These are phyloP conservation scores for Rhynchophorus ferrugineus DNA, from an alignment of 1,140 invertebrate genomes.

Conservation along the genomic window DNA sequence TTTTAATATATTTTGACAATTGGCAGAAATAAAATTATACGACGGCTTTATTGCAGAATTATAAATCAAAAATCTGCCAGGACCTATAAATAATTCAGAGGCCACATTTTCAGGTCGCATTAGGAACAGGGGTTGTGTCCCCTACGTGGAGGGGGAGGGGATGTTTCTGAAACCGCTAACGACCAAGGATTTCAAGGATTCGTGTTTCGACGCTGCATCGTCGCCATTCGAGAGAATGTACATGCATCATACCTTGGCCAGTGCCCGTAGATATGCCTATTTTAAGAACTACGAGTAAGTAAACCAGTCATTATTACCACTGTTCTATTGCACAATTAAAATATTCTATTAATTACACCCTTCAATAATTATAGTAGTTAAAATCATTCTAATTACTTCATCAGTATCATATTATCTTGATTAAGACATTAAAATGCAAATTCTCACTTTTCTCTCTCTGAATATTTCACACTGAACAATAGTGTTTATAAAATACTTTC, in stretches of 20 bases:
- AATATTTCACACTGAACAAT: no score
- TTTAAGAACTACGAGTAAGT: slow-evolving; percentile 38
- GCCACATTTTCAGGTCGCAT: slow-evolving; percentile 11
- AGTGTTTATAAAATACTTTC: no score
- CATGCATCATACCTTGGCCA: slow-evolving; percentile 54
- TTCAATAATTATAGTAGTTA: neutral
- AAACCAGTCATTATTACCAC: neutral
- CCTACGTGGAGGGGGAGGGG: slow-evolving; percentile 49
- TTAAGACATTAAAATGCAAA: no score
- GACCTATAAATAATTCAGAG: neutral
- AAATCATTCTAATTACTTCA: no score
- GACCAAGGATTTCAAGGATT: slow-evolving; percentile 26
- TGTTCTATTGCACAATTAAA: neutral
- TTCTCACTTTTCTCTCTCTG: no score
- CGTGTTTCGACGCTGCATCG: slow-evolving; percentile 37
- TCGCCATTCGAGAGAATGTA: slow-evolving; percentile 45
- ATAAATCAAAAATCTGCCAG: no score
- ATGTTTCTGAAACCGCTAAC: slow-evolving; percentile 45
- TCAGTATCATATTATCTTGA: no score
- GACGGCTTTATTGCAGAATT: no score
- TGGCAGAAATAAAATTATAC: no score
- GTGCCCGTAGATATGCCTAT: slow-evolving; percentile 45
- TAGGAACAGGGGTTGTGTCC: slow-evolving; percentile 47
- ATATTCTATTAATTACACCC: neutral
- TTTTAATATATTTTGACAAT: no score